These are phyloP conservation scores for Paradoxurus hermaphroditus DNA, from an alignment of 2,113 vertebrate genomes.

Conservation along the genomic window DNA sequence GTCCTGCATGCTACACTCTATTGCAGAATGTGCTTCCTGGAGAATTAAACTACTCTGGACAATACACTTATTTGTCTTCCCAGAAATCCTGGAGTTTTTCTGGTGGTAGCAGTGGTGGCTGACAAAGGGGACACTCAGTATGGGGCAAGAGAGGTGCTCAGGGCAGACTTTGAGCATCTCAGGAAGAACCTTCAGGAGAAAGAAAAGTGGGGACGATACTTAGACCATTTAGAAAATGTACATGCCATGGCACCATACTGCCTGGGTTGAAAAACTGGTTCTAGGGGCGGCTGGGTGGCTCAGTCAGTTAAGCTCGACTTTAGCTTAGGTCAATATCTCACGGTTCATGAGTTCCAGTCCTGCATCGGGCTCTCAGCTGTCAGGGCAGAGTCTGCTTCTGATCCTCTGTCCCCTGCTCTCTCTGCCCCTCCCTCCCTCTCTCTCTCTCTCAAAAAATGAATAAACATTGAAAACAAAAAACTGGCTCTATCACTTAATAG, in stretches of 20 bases:
- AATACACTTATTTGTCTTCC: neutral
- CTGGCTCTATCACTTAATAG: neutral
- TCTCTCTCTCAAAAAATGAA: too few species aligned
- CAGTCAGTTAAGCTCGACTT: too few species aligned
- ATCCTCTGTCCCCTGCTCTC: too few species aligned
- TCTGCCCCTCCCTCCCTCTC: too few species aligned
- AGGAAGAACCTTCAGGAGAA: neutral
- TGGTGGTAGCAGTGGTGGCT: neutral
- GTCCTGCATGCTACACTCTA: neutral
- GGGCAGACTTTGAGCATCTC: neutral
- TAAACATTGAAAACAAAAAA: neutral
- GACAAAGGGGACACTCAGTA: neutral
- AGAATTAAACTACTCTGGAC: neutral
- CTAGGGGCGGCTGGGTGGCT: too few species aligned
- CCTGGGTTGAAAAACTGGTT: neutral
- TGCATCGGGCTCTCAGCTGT: too few species aligned
- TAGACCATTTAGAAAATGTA: neutral
- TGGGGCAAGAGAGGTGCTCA: neutral
- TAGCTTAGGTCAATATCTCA: too few species aligned
- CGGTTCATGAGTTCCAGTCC: too few species aligned
- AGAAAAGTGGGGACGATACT: neutral
- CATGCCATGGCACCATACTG: neutral
- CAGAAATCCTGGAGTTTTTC: neutral
- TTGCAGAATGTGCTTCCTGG: neutral
- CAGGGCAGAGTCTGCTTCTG: too few species aligned